These are phyloP conservation scores for Hippocampus comes DNA, from an alignment of 2,113 vertebrate species.

Conservation along the genomic window DNA sequence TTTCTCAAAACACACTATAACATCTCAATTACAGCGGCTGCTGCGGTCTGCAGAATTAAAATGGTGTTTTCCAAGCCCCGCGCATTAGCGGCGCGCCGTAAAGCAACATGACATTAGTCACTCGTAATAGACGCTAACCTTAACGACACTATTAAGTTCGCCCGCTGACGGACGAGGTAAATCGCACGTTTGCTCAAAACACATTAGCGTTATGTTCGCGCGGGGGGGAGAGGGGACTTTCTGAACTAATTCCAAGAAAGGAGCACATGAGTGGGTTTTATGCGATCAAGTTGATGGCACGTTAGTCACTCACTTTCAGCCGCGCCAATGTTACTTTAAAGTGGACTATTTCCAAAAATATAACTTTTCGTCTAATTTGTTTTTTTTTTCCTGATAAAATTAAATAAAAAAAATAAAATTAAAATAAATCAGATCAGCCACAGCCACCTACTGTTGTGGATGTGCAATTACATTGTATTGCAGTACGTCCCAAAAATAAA, in stretches of 20 bases:
- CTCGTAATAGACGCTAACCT: constrained; percentile 7
- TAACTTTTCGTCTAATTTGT: too few species aligned
- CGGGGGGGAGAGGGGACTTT: not conserved
- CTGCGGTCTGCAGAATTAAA: constrained; percentile 33
- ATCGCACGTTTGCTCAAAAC: constrained; percentile 8
- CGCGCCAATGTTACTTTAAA: too few species aligned
- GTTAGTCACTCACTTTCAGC: not conserved
- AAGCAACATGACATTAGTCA: constrained; percentile 5
- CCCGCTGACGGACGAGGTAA: not conserved
- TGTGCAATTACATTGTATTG: too few species aligned
- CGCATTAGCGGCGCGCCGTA: constrained; percentile 18
- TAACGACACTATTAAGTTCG: constrained; percentile 14
- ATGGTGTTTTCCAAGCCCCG: constrained; percentile 32
- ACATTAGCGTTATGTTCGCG: not conserved
- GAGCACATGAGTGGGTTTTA: not conserved
- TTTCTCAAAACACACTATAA: constrained; percentile 33
- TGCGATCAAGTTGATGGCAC: not conserved
- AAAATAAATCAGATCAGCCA: too few species aligned
- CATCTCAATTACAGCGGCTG: constrained; percentile 49
- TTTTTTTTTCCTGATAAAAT: too few species aligned
- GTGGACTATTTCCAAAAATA: too few species aligned
- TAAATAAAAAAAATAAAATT: too few species aligned
- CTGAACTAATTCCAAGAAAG: not conserved
- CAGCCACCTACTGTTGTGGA: too few species aligned
- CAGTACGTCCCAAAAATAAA: too few species aligned